A percentile compares a stretch with the other conserved stretches of the same genome.
These are phyloP conservation scores for Xanthia icteritia DNA, from an alignment of 2,888 invertebrate species.

Conservation along the genomic window DNA sequence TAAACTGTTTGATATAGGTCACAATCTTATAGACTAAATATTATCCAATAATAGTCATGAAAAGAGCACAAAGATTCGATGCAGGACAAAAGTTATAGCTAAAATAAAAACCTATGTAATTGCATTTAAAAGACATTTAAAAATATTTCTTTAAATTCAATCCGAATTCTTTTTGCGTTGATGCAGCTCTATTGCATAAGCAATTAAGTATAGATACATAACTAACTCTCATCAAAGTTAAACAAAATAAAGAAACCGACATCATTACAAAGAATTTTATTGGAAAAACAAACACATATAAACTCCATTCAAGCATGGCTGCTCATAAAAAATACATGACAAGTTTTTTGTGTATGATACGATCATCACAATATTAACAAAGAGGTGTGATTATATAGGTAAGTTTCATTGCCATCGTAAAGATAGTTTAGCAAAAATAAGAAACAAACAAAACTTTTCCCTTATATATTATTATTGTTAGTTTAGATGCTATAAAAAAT, in stretches of 20 bases:
- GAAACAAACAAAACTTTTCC: constrained; percentile 7
- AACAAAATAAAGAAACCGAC: constrained; percentile 14
- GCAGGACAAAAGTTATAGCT: too few relatives aligned
- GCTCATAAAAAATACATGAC: constrained; percentile 30
- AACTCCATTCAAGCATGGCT: constrained; percentile 39
- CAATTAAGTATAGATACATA: constrained; percentile 8
- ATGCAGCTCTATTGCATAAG: background rate
- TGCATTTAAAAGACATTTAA: background rate
- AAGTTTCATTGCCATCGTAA: constrained; percentile 20
- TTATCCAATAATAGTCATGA: too few relatives aligned
- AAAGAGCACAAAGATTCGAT: too few relatives aligned
- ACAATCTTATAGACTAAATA: background rate
- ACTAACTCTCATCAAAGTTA: constrained; percentile 16
- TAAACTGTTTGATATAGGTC: background rate
- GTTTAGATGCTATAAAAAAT: background rate
- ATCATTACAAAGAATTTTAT: constrained; percentile 16
- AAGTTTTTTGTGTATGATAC: constrained; percentile 22
- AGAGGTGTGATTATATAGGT: constrained; percentile 5
- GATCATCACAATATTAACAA: constrained; percentile 46
- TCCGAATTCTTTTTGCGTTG: background rate
- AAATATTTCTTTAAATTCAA: too few relatives aligned
- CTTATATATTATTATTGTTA: background rate
- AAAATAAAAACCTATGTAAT: background rate
- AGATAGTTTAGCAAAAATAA: constrained; percentile 20
- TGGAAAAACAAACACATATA: constrained; percentile 32